These are phyloP conservation scores for Lysiphlebus fabarum DNA, from an alignment of 1,140 invertebrate species.

Conservation along the genomic window DNA sequence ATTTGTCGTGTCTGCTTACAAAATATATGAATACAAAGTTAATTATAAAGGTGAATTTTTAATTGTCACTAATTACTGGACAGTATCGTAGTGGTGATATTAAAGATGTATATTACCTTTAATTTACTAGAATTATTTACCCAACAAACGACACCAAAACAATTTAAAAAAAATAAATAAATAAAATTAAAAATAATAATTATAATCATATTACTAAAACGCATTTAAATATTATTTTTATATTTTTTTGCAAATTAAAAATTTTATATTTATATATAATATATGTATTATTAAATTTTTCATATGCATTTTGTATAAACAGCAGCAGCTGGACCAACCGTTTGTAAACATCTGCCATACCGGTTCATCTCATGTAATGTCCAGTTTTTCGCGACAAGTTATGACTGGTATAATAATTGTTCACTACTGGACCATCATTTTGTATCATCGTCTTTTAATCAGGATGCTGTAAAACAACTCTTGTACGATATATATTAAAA, in stretches of 20 bases:
- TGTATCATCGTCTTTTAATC: constrained; percentile 33
- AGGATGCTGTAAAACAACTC: constrained; percentile 45
- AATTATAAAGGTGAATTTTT: constrained; percentile 23
- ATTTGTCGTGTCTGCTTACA: not conserved
- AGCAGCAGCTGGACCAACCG: constrained; percentile 46
- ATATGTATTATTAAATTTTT: constrained; percentile 1
- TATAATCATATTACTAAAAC: too few relatives aligned
- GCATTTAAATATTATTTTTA: too few relatives aligned
- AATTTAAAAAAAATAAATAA: too few relatives aligned
- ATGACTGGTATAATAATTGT: constrained; percentile 44
- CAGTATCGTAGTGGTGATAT: not conserved
- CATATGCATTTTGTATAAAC: not conserved
- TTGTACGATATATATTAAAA: too few relatives aligned
- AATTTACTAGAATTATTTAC: not conserved
- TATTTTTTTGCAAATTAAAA: too few relatives aligned
- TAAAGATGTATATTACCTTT: constrained; percentile 2
- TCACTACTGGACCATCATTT: constrained; percentile 46
- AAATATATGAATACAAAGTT: constrained; percentile 5
- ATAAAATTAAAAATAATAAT: too few relatives aligned
- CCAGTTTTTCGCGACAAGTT: constrained; percentile 39
- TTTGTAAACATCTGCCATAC: constrained; percentile 46
- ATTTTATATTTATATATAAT: too few relatives aligned
- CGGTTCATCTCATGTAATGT: constrained; percentile 49
- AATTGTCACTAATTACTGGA: constrained; percentile 15
- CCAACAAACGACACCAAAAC: too few relatives aligned